Base-by-base conservation (phyloP, 2,113 vertebrate genomes). In the Pangasianodon hypophthalmus region DNA sequence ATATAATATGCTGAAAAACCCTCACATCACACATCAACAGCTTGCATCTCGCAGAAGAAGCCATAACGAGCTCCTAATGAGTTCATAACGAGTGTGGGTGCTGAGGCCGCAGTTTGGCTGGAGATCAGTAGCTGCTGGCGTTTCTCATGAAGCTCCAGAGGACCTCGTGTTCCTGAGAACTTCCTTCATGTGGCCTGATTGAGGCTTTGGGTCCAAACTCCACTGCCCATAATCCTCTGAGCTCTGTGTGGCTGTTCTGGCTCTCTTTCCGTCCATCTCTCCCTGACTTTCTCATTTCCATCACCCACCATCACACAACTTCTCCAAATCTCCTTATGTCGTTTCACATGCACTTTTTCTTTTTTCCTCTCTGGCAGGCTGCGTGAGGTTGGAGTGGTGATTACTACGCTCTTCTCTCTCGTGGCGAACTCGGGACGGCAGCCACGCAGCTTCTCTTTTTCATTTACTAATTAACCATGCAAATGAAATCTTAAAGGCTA, bases 391-490 rank as follows among this genome's bases (percentile, higher is more conserved):
- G 90, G 90, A 92, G 85, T 88, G 88, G 86, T 75, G 90, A 91
- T 94, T 91, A 80, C 88, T 77, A 64, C 46, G 90, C 84, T 84
- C 87, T 26, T 84, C 90, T 85, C 92, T 75, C 90, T 90, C 88
- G 88, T 87, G 92, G 88, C 73, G 90, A 81, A 90, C 84, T 92
- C 92, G 52, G 54, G 93, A 93, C 93, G 91, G 91, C 91, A 90
- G 92, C 93, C 93, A 94, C 94, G 92, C 92, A 93, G 92, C 91
- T 94, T 95, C 92, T 95, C 93, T 94, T 96, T 96, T 95, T 96
- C 95, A 96, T 96, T 95, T 94, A 94, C 94, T 96, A 96, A 96
- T 96, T 96, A 96, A 94, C 92, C 95, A 96, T 96, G 95, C 95
- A 96, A 96, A 96, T 96, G 94, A 96, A 96, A 95, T 96, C 95